Percentiles rank a stretch among this genome's conserved stretches.
These are phyloP conservation scores for Rhimphoctona megacephalus DNA, from an alignment of 2,888 invertebrate species.

Conservation along the genomic window DNA sequence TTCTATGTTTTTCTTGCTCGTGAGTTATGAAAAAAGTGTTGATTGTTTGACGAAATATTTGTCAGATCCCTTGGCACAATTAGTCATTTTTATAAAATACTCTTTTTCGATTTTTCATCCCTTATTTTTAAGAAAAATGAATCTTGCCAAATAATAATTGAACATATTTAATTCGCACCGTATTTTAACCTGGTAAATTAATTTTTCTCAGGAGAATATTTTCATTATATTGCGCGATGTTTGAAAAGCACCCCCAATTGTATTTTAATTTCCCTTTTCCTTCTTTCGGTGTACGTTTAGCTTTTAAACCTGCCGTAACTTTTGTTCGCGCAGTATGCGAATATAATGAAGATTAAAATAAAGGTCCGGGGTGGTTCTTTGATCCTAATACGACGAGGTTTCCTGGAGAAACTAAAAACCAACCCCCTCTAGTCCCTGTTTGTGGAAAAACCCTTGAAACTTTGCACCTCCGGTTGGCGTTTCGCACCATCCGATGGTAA, in stretches of 20 bases:
- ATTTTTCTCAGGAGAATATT: not conserved
- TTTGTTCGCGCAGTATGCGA: slow-evolving; percentile 8
- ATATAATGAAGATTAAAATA: slow-evolving; percentile 56
- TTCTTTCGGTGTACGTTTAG: not conserved
- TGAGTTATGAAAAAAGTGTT: not conserved
- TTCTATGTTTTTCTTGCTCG: not conserved
- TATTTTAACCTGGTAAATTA: not conserved
- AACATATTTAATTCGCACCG: not conserved
- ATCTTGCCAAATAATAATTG: not conserved
- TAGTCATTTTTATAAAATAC: not conserved
- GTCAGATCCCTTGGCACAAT: not conserved
- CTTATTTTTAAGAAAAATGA: not conserved
- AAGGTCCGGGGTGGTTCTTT: slow-evolving; percentile 37
- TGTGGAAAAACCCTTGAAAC: slow-evolving; percentile 44
- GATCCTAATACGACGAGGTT: slow-evolving; percentile 56
- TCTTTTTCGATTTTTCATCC: not conserved
- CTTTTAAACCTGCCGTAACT: not conserved
- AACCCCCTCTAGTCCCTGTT: not conserved
- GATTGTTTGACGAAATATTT: not conserved
- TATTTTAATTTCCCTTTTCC: slow-evolving; percentile 13
- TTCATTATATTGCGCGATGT: not conserved
- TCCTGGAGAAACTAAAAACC: slow-evolving; percentile 8
- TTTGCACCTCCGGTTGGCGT: slow-evolving; percentile 52
- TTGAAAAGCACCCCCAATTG: not conserved
- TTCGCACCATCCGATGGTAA: slow-evolving; percentile 36